Conservation (phyloP, 2,888 invertebrate genomes). For the Zonitis immaculata region DNA sequence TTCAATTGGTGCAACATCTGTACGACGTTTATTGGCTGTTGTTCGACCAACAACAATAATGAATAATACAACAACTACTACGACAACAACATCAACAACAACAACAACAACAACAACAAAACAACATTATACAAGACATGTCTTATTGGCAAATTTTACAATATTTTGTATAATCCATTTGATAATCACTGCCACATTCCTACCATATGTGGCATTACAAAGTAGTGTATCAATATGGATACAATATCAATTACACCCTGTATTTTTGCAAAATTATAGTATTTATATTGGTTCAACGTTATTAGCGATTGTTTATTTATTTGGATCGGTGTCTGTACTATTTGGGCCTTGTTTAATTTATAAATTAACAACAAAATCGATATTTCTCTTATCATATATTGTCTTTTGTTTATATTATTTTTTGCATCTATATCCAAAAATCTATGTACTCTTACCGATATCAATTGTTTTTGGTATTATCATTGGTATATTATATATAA, state of each 20-base stretch:
- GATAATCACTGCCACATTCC: conserved; percentile 59
- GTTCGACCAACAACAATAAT: conserved; percentile 41
- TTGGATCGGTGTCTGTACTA: conserved; percentile 57
- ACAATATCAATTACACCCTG: conserved; percentile 19
- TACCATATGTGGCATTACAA: conserved; percentile 58
- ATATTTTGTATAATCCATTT: conserved; percentile 58
- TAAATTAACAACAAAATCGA: conserved; percentile 51
- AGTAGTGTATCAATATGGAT: conserved; percentile 52
- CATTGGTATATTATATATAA: conserved; percentile 47
- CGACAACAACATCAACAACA: too few species aligned
- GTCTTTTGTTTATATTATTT: conserved; percentile 57
- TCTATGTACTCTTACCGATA: conserved; percentile 53
- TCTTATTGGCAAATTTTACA: conserved; percentile 52
- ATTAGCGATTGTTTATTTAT: conserved; percentile 57
- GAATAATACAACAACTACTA: too few species aligned
- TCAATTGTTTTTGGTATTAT: conserved; percentile 56
- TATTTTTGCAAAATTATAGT: neutral
- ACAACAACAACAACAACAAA: too few species aligned
- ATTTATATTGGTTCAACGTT: conserved; percentile 56
- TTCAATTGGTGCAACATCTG: conserved; percentile 72
- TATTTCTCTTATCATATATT: conserved; percentile 54
- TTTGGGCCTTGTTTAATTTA: conserved; percentile 53
- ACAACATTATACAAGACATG: conserved; percentile 49
- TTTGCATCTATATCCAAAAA: conserved; percentile 56
- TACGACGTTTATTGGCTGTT: conserved; percentile 64